phyloP scores from a whole-genome alignment of 2,113 vertebrate species.

The Rissa tridactyla region DNA sequence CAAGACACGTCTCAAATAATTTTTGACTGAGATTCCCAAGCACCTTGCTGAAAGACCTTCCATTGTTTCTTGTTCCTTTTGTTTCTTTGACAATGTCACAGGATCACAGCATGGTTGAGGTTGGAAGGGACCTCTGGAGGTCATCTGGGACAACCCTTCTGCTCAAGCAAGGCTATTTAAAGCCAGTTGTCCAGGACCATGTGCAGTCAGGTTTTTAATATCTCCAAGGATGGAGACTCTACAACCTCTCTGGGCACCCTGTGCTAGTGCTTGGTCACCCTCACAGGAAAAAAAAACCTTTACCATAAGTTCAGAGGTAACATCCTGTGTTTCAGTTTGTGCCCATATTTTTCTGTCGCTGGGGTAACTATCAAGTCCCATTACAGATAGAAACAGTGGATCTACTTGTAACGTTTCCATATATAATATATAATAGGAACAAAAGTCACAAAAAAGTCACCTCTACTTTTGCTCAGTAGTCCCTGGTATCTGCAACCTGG shows the following conservation, averaged over 20 bases:
- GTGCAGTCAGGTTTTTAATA: background rate
- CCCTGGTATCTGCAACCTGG: background rate
- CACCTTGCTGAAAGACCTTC: background rate
- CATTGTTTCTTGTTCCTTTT: background rate
- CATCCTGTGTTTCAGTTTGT: background rate
- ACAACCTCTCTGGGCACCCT: background rate
- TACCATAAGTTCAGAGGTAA: background rate
- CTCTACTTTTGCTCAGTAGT: background rate
- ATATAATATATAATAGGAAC: background rate
- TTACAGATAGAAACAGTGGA: background rate
- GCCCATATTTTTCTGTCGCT: background rate
- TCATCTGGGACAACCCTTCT: background rate
- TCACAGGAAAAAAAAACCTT: background rate
- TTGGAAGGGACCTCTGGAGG: background rate
- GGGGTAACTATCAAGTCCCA: no score
- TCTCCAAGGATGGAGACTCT: background rate
- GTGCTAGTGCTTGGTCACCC: rapidly evolving
- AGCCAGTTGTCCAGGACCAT: background rate
- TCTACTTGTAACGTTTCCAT: background rate
- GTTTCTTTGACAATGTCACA: background rate
- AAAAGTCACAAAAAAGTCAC: background rate
- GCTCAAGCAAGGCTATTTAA: background rate
- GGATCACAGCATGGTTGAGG: background rate
- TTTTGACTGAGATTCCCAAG: background rate
- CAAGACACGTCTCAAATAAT: background rate